A percentile compares a stretch with the other conserved stretches of the same genome.
These are phyloP conservation scores for Gouania willdenowi DNA, from an alignment of 2,797 vertebrate genomes.

Conservation along the genomic window DNA sequence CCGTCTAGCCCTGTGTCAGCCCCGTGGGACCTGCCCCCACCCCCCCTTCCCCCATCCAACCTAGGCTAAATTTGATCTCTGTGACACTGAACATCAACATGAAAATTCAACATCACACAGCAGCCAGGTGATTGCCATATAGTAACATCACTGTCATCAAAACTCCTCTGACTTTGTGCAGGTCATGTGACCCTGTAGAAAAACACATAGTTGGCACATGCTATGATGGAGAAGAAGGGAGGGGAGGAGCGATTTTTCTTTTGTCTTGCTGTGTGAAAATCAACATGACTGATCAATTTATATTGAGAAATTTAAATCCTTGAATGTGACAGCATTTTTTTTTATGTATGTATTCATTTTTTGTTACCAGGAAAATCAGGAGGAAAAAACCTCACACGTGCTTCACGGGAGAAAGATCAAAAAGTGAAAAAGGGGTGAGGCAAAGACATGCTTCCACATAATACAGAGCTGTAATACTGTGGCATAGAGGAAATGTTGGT, in stretches of 20 bases:
- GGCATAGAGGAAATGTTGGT: constrained; percentile 61
- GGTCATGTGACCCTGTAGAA: constrained; percentile 39
- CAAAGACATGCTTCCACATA: constrained; percentile 31
- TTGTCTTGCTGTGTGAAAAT: constrained; percentile 58
- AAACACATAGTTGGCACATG: no score
- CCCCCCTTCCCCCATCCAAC: constrained; percentile 47
- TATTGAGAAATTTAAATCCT: constrained; percentile 70
- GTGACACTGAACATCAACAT: constrained; percentile 44
- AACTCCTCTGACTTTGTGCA: constrained; percentile 17
- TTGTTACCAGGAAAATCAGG: constrained; percentile 50
- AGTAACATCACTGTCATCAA: constrained; percentile 27
- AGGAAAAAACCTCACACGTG: constrained; percentile 30
- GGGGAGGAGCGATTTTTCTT: constrained; percentile 45
- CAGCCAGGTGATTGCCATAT: constrained; percentile 35
- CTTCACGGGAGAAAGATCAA: constrained; percentile 6
- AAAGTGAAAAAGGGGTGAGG: constrained; percentile 24
- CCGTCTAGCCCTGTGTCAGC: constrained; percentile 60
- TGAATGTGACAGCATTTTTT: no score
- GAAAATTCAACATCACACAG: constrained; percentile 43
- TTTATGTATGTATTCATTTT: constrained; percentile 70
- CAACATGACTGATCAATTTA: constrained; percentile 71
- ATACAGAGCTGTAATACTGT: constrained; percentile 51
- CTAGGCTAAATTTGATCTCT: constrained; percentile 39
- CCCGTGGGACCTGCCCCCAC: constrained; percentile 59
- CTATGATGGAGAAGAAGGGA: no score